Percentiles rank a stretch among this genome's conserved stretches.
phyloP scores from a whole-genome alignment of 2,888 invertebrate genomes.

The Auanema freiburgensis region DNA sequence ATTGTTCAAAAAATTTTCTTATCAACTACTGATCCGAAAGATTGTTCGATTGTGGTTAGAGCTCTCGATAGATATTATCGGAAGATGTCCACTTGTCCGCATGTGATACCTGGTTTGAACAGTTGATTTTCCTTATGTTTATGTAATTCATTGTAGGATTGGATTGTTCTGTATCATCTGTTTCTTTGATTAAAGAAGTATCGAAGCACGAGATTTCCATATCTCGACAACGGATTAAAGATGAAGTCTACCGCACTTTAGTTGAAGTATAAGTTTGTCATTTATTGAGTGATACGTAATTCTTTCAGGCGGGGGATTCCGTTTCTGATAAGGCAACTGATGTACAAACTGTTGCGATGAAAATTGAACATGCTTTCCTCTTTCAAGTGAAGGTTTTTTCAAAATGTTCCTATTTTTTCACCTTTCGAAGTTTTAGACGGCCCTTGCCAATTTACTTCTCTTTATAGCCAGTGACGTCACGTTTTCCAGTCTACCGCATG shows the following conservation, averaged over 20 bases:
- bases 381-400: background rate
- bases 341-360: background rate
- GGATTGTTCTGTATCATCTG: conserved; percentile 46
- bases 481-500: conserved; percentile 46
- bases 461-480: conserved; percentile 63
- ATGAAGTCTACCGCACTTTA: conserved; percentile 23
- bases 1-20: conserved; percentile 35
- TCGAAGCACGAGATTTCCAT: conserved; percentile 53
- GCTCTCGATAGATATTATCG: conserved; percentile 63
- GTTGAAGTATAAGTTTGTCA: too few relatives aligned
- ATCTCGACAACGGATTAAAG: conserved; percentile 40
- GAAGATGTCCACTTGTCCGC: conserved; percentile 46
- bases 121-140: background rate
- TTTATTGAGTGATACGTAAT: too few relatives aligned
- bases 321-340: background rate
- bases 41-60: conserved; percentile 57
- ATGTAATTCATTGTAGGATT: conserved; percentile 28
- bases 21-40: conserved; percentile 46
- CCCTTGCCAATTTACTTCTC: conserved; percentile 60
- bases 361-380: background rate
- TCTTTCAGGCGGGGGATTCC: too few relatives aligned
- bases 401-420: background rate
- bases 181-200: conserved; percentile 45
- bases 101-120: conserved; percentile 29
- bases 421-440: conserved; percentile 40